These are phyloP conservation scores for Saccostrea echinata DNA, from an alignment of 1,140 invertebrate species.

Conservation along the genomic window DNA sequence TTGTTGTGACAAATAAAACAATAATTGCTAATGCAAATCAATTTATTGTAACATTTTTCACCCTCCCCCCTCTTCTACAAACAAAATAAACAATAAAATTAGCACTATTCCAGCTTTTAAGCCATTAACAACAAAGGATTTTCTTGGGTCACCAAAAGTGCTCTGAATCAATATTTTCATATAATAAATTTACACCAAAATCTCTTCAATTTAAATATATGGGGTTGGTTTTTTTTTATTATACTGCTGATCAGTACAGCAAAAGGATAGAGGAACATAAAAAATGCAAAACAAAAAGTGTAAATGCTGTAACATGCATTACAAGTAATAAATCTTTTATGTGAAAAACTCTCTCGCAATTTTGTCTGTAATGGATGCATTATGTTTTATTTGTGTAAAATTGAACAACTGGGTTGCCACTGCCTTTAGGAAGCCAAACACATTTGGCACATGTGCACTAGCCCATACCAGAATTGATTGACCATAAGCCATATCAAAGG, in stretches of 20 bases:
- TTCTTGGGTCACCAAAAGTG: not conserved
- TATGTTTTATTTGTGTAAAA: constrained; percentile 12
- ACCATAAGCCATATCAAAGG: not conserved
- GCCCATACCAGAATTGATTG: not conserved
- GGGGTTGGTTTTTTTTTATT: not conserved
- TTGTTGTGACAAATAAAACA: not conserved
- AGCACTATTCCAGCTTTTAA: constrained; percentile 24
- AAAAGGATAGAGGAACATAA: not conserved
- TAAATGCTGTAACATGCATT: constrained; percentile 20
- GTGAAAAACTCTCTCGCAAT: constrained; percentile 21
- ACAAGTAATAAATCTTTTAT: not conserved
- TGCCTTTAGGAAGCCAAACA: not conserved
- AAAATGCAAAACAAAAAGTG: not conserved
- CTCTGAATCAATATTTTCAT: constrained; percentile 9
- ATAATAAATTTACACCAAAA: not conserved
- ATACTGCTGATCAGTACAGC: constrained; percentile 24
- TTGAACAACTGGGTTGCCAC: constrained; percentile 25
- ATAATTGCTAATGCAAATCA: constrained; percentile 12
- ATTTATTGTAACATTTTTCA: constrained; percentile 26
- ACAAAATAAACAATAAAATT: constrained; percentile 34
- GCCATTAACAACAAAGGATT: constrained; percentile 4
- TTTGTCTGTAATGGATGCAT: constrained; percentile 24
- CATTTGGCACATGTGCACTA: constrained; percentile 18
- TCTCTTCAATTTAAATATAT: not conserved
- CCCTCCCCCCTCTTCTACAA: constrained; percentile 29